phyloP scores from a whole-genome alignment of 2,888 invertebrate species.

The Bugula neritina region DNA sequence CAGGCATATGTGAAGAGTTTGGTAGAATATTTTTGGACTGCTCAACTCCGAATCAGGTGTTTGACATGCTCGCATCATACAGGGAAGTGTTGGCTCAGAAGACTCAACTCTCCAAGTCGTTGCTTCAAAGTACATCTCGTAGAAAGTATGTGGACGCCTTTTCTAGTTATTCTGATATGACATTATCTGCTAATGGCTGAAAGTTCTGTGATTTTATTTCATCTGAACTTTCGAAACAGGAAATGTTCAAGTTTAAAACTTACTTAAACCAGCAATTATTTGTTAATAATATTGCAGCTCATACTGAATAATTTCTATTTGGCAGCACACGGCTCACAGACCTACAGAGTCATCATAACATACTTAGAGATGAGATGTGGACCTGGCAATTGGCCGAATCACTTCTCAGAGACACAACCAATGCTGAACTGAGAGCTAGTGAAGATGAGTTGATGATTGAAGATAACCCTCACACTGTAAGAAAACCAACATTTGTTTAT shows the following conservation, averaged over 20 bases:
- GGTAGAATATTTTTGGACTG: too few relatives aligned
- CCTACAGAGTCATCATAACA: not conserved
- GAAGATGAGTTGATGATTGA: not conserved
- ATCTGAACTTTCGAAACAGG: too few relatives aligned
- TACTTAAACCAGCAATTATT: too few relatives aligned
- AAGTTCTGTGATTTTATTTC: too few relatives aligned
- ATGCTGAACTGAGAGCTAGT: conserved; percentile 37
- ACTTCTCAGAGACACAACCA: conserved; percentile 73
- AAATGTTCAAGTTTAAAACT: too few relatives aligned
- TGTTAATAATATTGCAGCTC: too few relatives aligned
- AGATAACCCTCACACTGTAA: conserved; percentile 2
- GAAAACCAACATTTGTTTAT: too few relatives aligned
- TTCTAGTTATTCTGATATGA: too few relatives aligned
- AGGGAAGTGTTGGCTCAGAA: not conserved
- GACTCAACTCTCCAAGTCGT: conserved; percentile 6
- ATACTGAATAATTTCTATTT: too few relatives aligned
- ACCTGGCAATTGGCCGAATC: conserved; percentile 81
- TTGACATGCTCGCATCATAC: conserved; percentile 6
- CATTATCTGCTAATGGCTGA: too few relatives aligned
- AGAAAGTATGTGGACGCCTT: too few relatives aligned
- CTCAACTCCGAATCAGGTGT: not conserved
- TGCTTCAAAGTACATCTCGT: not conserved
- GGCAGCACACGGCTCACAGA: not conserved
- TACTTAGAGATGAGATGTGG: conserved; percentile 62
- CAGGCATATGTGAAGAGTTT: too few relatives aligned